Evolutionary conservation across 2,797 vertebrate species (phyloP), one percentile per base, ranked within the genome.

Genomic region (Cynopterus sphinx): DNA sequence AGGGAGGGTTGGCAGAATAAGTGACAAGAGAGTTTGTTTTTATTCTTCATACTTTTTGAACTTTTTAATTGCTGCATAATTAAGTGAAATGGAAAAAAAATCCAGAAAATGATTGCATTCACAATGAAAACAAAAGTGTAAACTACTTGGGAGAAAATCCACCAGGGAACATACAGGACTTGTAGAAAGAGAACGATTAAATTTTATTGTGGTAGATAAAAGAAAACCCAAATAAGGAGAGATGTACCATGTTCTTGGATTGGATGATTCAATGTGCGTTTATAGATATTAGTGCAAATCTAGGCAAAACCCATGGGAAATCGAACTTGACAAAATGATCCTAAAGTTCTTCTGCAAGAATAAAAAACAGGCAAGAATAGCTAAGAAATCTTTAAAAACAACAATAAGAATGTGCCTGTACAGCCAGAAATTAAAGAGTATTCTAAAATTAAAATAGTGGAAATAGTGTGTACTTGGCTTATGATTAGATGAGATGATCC

Each of bases 121-220:
- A 41, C 49, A 78, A 4, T 53, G 77, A 81, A 49, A 84, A 33
- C 31, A 86, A 75, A 91, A 59, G 43, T 84, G 43, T 9, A 82
- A n/a, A 82, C 33, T 67, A 41, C 70, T 88, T 92, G 74, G 28
- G 22, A 77, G 68, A 74, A 86, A 83, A 43, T 16, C n/a, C 55
- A 53, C 36, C 19, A 94, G 57, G 41, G 90, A 81, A 67, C 49
- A 59, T 79, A 28, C 41, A 81, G 68, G 67, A 53, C 75, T 77
- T 93, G 81, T 57, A 26, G 74, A 94, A 91, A 95, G 43, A 95
- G 43, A 92, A 39, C 12, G 74, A 79, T 92, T 90, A 86, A n/a
- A 87, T 94, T 97, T 91, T 81, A 87, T 39, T 68, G 31, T 86
- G 22, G 13, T 71, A 46, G 79, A 55, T 87, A 88, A 94, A 96